Conservation (phyloP, 37 sponge, comb jelly and placozoan species). For the Halisarca cf. caerulea region DNA sequence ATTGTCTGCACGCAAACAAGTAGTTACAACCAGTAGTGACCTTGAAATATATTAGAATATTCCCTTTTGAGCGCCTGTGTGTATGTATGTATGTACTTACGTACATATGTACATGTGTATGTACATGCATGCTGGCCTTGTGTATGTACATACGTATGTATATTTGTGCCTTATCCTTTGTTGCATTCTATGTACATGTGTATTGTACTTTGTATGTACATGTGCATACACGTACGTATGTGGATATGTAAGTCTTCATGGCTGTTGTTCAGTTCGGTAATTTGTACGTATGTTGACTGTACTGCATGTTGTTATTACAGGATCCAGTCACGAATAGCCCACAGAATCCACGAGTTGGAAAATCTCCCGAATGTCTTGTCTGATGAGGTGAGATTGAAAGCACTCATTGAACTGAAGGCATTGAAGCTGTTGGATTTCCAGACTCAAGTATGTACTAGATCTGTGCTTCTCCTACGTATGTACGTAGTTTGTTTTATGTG, state of each 20-base stretch:
- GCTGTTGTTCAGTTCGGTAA: not conserved
- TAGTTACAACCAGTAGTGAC: too few relatives aligned
- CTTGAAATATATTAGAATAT: too few relatives aligned
- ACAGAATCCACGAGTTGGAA: slow-evolving; percentile 85
- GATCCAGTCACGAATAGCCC: slow-evolving; percentile 78
- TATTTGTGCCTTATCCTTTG: not conserved
- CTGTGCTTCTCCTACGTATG: slow-evolving; percentile 8
- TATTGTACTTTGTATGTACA: too few relatives aligned
- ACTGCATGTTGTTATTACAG: slow-evolving; percentile 30
- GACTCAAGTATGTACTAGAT: slow-evolving; percentile 61
- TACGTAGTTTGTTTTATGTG: not conserved
- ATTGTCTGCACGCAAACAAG: too few relatives aligned
- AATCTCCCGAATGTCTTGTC: slow-evolving; percentile 44
- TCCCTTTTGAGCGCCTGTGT: too few relatives aligned
- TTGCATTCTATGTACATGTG: too few relatives aligned
- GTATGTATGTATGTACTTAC: not conserved
- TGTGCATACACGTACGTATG: not conserved
- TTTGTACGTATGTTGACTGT: not conserved
- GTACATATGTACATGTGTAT: not conserved
- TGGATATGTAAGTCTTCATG: slow-evolving; percentile 4
- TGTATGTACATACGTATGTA: not conserved
- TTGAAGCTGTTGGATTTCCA: slow-evolving; percentile 91
- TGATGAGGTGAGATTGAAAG: slow-evolving; percentile 55
- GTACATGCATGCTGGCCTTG: not conserved
- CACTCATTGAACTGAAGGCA: slow-evolving; percentile 90